Base-by-base conservation (phyloP, 2,113 vertebrate species). In the Melanocharis versteri region DNA sequence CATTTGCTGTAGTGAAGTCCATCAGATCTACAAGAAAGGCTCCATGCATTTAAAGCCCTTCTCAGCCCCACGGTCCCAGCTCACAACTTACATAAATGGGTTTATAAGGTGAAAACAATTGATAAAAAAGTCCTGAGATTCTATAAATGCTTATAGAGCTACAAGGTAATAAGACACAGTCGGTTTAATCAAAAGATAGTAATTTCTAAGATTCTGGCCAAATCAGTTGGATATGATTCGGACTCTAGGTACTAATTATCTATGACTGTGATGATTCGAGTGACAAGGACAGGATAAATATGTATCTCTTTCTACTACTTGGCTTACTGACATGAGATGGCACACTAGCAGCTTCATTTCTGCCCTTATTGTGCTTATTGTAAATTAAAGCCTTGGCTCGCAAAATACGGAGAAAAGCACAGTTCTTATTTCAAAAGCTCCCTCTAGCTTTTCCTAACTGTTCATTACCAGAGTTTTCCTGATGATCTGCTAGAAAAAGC, bases 401-500 rank as follows among this genome's bases (percentile, higher is more conserved):
- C 85, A 72, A 94, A 92, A 81, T 50, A 66, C 75, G 83, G 72
- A 80, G 83, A 47, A 89, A 92, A 71, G 61, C 73, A 93, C 54
- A 79, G 92, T 95, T 97, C 86, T 71, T 89, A 95, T 92, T 97
- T 96, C 94, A 94, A 95, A 96, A 96, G 90, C 95, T 97, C 93
- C 95, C 91, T 95, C 91, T 95, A 96, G 93, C 94, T 96, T 96
- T 93, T 90, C 70, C 77, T 64, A 81, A 87, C 91, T 95, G 87
- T 87, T 95, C 73, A 47, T 90, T 93, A 96, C 94, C 87, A 64
- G 73, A 50, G 87, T 81, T 89, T 91, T 90, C 60, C 79, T 83
- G 94, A 97, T 81, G 86, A 96, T 87, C 77, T 94, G 94, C 70
- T 95, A 95, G 77, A 91, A 91, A 92, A 90, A 92, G 76, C 93